Base-by-base conservation (phyloP, 2,797 vertebrate genomes). In the Tenualosa ilisha region DNA sequence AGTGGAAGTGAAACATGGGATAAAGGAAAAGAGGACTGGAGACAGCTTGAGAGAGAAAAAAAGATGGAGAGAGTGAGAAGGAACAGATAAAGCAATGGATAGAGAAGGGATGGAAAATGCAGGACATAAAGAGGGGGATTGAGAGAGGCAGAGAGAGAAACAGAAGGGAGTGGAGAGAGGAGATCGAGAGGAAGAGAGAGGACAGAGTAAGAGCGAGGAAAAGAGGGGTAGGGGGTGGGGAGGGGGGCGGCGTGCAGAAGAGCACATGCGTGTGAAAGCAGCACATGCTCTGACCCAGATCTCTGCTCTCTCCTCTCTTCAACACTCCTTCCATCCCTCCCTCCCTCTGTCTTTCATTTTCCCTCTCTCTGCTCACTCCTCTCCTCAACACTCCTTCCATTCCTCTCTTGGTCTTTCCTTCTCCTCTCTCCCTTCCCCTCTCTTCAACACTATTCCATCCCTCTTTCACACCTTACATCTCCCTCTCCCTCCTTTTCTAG, bases 181-280 rank as follows among this genome's bases (percentile, higher is more conserved):
- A 82, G 81, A 87, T 75, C 83, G 63, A 85, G 86, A 85, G 84
- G 83, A 83, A 79, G 12, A 79, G 68, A 75, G 26, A 15, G 17
- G 9, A 43, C 1, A 75, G 15, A 37, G 72, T 20, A 20, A 79
- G 15, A 37, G 20, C 2, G 26, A 79, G 7, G 46, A 15, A 20
- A 17, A 40, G 13, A 40, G 68, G 15, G 26, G 17, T 9, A 12
- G 26, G 0, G 12, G 4, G 26, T 2, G 9, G 24, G n/a, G 11
- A 24, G 63, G 31, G 65, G 31, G 65, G 26, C 1, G 61, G n/a
- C 68, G 15, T 79, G 83, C 40, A 37, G 37, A 75, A 26, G 37
- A 24, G 68, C 9, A 75, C 26, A 40, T 56, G 26, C 37, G 51
- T 85, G 22, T 81, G 43, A 22, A 40, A 75, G 56, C 50, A 54